Evolutionary conservation across 2,797 vertebrate genomes (phyloP).

Genomic region (Hoplostethus atlanticus): DNA sequence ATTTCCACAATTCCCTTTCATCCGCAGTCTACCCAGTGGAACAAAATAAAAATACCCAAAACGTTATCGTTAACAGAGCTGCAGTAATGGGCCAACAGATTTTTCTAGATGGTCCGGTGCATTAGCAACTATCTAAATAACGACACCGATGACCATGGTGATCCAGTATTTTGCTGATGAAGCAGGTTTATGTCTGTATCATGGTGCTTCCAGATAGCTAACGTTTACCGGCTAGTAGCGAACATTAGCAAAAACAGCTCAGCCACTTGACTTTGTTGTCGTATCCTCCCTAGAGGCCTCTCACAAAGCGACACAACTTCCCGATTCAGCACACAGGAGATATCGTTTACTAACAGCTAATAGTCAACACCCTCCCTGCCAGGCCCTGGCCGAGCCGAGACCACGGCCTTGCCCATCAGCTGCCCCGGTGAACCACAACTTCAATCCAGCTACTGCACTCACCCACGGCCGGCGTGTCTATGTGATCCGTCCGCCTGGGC

Average conservation of each 20-base stretch:
- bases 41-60: neutral
- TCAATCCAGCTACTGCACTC: constrained; percentile 65
- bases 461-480: constrained; percentile 81
- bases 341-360: constrained; percentile 50
- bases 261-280: constrained; percentile 55
- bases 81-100: too few species aligned
- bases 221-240: constrained; percentile 35
- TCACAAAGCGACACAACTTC: constrained; percentile 68
- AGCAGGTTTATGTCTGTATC: constrained; percentile 32
- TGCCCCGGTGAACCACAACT: constrained; percentile 44
- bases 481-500: constrained; percentile 75
- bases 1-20: neutral
- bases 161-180: constrained; percentile 53
- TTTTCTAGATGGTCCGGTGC: neutral
- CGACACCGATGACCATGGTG: neutral
- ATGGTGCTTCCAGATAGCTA: constrained; percentile 4
- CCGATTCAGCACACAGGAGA: constrained; percentile 62
- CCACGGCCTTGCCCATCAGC: constrained; percentile 72
- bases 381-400: constrained; percentile 56
- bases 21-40: neutral
- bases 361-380: constrained; percentile 52
- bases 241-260: constrained; percentile 45
- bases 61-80: neutral
- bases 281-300: constrained; percentile 57
- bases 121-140: neutral